These are phyloP conservation scores for Diglossa brunneiventris DNA, from an alignment of 2,113 vertebrate species.

Conservation along the genomic window DNA sequence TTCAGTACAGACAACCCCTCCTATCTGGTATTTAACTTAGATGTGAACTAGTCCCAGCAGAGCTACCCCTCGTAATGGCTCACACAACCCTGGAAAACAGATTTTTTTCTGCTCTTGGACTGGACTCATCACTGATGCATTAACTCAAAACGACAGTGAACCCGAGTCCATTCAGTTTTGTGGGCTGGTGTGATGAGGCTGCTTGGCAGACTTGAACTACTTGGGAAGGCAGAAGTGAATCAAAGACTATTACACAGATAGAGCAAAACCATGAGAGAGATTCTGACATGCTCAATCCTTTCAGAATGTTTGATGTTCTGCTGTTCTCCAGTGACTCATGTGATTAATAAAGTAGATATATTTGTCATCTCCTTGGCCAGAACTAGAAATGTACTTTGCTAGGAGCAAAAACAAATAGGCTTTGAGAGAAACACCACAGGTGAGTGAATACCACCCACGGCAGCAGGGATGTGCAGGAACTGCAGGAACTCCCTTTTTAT, in stretches of 20 bases:
- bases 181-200: slow-evolving; percentile 40
- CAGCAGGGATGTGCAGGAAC: neutral
- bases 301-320: slow-evolving; percentile 29
- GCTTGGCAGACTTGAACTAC: slow-evolving; percentile 54
- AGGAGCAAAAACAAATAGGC: neutral
- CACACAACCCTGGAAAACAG: slow-evolving; percentile 50
- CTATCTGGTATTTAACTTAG: slow-evolving; percentile 68
- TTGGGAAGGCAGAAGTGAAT: slow-evolving; percentile 54
- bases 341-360: slow-evolving; percentile 33
- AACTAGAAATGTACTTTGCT: neutral
- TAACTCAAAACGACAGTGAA: slow-evolving; percentile 55
- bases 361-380: slow-evolving; percentile 61
- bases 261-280: neutral
- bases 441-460: neutral
- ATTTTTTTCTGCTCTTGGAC: slow-evolving; percentile 13
- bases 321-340: slow-evolving; percentile 16
- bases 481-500: neutral
- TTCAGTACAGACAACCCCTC: slow-evolving; percentile 55
- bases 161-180: neutral
- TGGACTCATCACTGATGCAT: slow-evolving; percentile 23
- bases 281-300: slow-evolving; percentile 5
- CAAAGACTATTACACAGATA: slow-evolving; percentile 22
- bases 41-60: slow-evolving; percentile 60
- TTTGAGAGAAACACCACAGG: neutral
- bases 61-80: slow-evolving; percentile 62